phyloP scores from a whole-genome alignment of 1,140 invertebrate species.

The Colletes latitarsis region DNA sequence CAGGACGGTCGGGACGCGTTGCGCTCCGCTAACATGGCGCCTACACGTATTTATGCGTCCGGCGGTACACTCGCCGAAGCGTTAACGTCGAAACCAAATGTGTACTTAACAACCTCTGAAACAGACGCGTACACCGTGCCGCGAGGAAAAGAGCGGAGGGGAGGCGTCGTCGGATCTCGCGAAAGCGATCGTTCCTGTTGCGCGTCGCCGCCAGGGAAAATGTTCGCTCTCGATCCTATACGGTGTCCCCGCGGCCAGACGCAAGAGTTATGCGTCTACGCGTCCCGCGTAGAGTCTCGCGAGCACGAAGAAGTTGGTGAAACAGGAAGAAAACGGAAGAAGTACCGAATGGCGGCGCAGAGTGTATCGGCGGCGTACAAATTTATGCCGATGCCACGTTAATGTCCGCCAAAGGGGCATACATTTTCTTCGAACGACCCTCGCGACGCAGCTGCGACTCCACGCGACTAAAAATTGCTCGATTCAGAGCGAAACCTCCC shows the following conservation, averaged over 20 bases:
- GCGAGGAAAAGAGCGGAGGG: not conserved
- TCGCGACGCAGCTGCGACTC: constrained; percentile 16
- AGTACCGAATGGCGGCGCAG: constrained; percentile 49
- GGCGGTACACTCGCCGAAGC: not conserved
- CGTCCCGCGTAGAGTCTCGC: not conserved
- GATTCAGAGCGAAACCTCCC: too few species aligned
- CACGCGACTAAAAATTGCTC: too few species aligned
- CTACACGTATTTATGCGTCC: constrained; percentile 32
- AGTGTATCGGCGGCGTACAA: constrained; percentile 69
- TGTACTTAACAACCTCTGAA: constrained; percentile 10
- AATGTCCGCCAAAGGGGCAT: constrained; percentile 67
- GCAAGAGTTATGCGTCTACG: constrained; percentile 38
- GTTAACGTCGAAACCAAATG: constrained; percentile 14
- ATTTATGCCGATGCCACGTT: constrained; percentile 74
- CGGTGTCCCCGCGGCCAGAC: constrained; percentile 8
- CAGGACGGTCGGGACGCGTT: not conserved
- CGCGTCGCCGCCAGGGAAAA: constrained; percentile 20
- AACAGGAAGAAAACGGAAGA: constrained; percentile 48
- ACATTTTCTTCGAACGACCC: constrained; percentile 51
- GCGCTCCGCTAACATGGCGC: constrained; percentile 15
- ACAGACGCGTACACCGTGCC: not conserved
- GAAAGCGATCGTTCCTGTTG: constrained; percentile 12
- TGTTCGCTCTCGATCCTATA: constrained; percentile 8
- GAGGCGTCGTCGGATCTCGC: not conserved
- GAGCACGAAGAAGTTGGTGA: not conserved